Conservation (phyloP, 2,797 vertebrate genomes). For the Catamblyrhynchus diadema region DNA sequence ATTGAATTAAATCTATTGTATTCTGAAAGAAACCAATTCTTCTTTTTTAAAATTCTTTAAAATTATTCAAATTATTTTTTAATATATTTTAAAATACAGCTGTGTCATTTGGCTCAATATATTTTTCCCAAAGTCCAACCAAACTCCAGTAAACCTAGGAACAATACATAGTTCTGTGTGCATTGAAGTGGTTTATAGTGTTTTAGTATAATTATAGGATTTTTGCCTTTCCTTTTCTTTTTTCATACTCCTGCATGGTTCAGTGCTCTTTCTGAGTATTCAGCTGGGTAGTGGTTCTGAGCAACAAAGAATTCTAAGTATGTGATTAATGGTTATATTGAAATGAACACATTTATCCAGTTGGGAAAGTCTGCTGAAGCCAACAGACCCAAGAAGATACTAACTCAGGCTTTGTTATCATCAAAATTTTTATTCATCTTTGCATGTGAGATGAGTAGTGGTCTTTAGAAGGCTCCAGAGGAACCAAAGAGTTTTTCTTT, state of each 20-base stretch:
- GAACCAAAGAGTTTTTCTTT: background rate
- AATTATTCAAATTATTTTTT: background rate
- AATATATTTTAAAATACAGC: background rate
- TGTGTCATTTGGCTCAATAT: background rate
- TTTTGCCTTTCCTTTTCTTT: background rate
- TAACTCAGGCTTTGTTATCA: background rate
- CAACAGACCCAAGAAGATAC: background rate
- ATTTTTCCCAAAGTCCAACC: background rate
- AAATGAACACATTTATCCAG: background rate
- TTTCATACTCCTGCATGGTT: background rate
- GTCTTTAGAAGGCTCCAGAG: background rate
- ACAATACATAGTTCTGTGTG: background rate
- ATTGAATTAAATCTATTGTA: background rate
- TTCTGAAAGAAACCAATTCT: background rate
- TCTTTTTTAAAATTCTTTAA: background rate
- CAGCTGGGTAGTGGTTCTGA: background rate
- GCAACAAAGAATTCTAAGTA: background rate
- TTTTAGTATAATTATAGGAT: background rate
- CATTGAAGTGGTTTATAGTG: background rate
- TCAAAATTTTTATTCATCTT: background rate
- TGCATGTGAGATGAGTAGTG: background rate
- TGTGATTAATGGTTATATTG: background rate
- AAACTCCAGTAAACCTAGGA: background rate
- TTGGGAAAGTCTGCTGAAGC: background rate
- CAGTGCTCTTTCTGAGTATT: background rate